These are phyloP conservation scores for Apostichopus japonicus DNA, from an alignment of 35 echinoderm and acorn worm genomes.

Conservation along the genomic window DNA sequence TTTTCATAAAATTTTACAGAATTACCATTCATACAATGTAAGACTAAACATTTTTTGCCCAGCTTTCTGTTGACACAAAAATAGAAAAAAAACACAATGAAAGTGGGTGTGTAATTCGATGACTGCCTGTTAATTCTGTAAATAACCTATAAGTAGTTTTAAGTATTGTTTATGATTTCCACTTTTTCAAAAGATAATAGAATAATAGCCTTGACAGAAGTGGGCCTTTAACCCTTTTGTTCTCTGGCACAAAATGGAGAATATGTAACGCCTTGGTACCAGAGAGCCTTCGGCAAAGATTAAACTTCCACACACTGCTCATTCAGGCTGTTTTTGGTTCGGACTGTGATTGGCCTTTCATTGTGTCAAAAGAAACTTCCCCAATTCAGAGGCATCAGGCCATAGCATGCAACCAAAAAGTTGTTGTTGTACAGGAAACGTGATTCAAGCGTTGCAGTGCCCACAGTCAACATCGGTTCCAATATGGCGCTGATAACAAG, in stretches of 20 bases:
- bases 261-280: not conserved
- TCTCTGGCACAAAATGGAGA: not conserved
- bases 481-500: too few species aligned
- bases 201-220: not conserved
- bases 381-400: not conserved
- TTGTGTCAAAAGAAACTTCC: not conserved
- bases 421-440: not conserved
- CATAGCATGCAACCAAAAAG: not conserved
- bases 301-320: not conserved
- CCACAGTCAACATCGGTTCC: not conserved
- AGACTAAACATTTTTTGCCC: too few species aligned
- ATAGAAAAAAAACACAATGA: too few species aligned
- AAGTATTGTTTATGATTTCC: too few species aligned
- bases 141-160: too few species aligned
- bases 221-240: not conserved
- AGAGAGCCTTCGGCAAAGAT: not conserved
- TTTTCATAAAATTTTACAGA: too few species aligned
- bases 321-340: not conserved
- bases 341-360: not conserved
- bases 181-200: too few species aligned
- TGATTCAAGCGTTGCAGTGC: not conserved
- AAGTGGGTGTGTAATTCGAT: too few species aligned
- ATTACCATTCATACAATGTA: too few species aligned
- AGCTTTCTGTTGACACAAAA: too few species aligned
- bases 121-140: too few species aligned